Conservation (phyloP, 2,113 vertebrate genomes). For the Perognathus longimembris region DNA sequence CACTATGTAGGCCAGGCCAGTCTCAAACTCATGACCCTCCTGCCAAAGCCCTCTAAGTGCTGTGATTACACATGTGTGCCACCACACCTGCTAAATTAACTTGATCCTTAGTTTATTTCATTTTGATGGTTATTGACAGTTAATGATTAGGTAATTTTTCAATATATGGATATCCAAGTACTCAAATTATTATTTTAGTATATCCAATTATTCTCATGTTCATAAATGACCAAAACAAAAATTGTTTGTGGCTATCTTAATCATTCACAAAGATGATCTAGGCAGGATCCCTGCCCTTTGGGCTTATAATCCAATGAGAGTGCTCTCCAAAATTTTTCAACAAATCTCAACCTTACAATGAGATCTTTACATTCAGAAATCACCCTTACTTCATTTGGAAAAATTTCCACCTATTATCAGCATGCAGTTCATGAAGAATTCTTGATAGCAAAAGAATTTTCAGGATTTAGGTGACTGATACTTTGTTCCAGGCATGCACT, state of each 20-base stretch:
- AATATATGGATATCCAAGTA: background rate
- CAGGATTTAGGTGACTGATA: background rate
- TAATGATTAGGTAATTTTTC: conserved; percentile 30
- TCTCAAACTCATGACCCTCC: no score
- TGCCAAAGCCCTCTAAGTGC: background rate
- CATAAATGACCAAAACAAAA: conserved; percentile 48
- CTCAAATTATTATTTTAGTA: conserved; percentile 18
- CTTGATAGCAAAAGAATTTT: conserved; percentile 29
- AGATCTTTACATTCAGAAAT: conserved; percentile 52
- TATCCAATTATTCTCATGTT: background rate
- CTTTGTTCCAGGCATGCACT: background rate
- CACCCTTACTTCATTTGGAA: conserved; percentile 17
- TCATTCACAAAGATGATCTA: conserved; percentile 25
- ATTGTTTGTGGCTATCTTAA: background rate
- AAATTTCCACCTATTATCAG: conserved; percentile 43
- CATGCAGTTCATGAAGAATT: conserved; percentile 44
- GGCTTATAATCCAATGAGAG: background rate
- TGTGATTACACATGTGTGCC: background rate
- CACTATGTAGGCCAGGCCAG: background rate
- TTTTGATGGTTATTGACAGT: background rate
- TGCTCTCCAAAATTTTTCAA: conserved; percentile 32
- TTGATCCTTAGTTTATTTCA: conserved; percentile 54
- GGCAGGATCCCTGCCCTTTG: background rate
- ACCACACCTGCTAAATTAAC: background rate
- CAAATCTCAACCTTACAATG: conserved; percentile 43